Evolutionary conservation across 53 echinoderm and acorn worm species (phyloP), one percentile per base, ranked within the genome.

Genomic region (Echinometra lucunter): DNA sequence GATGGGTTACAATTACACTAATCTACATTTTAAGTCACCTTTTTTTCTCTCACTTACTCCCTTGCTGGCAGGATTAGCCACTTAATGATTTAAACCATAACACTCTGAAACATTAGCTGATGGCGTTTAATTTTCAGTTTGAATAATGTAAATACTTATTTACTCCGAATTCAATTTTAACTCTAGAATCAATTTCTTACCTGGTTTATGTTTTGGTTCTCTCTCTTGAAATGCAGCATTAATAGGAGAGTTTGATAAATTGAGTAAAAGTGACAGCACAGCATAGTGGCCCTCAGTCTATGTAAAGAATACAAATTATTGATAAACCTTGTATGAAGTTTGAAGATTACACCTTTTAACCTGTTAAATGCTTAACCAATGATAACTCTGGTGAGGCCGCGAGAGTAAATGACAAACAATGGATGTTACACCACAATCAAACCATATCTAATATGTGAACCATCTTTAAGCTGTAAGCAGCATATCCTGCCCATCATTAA

Each of bases 271-370:
- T 23, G 96, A 97, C 47, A 97, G 88, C n/a, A 97, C 91, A 3
- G 96, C 95, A 92, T 97, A 97, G 85, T 97, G 97, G 35, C 89
- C 93, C 40, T 96, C 97, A 42, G 96, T 96, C 97, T 97, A 82
- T 13, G 28, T 40, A 2, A 90, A 58, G 12, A 32, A 69, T 12
- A 66, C 10, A 69, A 0, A 69, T 67, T 32, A 67, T 30, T 28
- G 3, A 69, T 5, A 25, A 63, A 63, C 7, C 63, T 63, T 19
- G 21, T 25, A 63, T 21, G 25, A 63, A 63, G 63, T 63, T 63
- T 58, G 17, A 19, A 58, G 19, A 58, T 58, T 58, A 58, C 3
- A 19, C 58, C 58, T 18, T 19, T 58, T 58, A 63, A 27, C 25
- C 21, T 25, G 0, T 25, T 63, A 5, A 63, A 63, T 63, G 25